Percentiles rank a stretch among this genome's conserved stretches.
phyloP scores from a whole-genome alignment of 1,140 invertebrate species.

The Lethrus apterus region DNA sequence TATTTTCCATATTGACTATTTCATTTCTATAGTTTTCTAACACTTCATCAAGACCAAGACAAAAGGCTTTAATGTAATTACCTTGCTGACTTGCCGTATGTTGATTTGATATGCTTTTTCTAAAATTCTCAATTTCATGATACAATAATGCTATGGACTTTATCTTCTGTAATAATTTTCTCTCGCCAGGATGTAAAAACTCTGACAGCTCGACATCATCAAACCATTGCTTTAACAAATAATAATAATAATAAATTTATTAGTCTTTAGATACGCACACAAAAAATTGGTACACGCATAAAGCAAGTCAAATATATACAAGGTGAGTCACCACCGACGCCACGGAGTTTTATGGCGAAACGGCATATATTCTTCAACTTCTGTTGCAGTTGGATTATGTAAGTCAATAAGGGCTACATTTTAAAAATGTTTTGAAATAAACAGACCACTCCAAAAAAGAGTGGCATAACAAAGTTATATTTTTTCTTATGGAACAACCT shows the following conservation, averaged over 20 bases:
- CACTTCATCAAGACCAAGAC: constrained; percentile 50
- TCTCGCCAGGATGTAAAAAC: constrained; percentile 38
- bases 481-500: too few relatives aligned
- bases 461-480: too few relatives aligned
- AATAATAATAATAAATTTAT: constrained; percentile 6
- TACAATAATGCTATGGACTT: constrained; percentile 32
- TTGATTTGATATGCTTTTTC: constrained; percentile 24
- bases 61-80: constrained; percentile 51
- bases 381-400: too few relatives aligned
- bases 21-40: constrained; percentile 50
- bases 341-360: too few relatives aligned
- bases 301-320: neutral
- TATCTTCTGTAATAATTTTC: constrained; percentile 31
- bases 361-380: too few relatives aligned
- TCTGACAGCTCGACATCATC: constrained; percentile 30
- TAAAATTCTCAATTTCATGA: constrained; percentile 34
- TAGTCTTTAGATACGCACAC: constrained; percentile 26
- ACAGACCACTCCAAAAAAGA: too few relatives aligned
- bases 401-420: too few relatives aligned
- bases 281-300: constrained; percentile 17
- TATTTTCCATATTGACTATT: constrained; percentile 47
- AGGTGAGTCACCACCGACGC: too few relatives aligned
- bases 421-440: too few relatives aligned
- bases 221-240: constrained; percentile 15
- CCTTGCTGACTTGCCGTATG: constrained; percentile 5